Base-by-base conservation (phyloP, 2,888 invertebrate species). In the Amphipoea oculea region DNA sequence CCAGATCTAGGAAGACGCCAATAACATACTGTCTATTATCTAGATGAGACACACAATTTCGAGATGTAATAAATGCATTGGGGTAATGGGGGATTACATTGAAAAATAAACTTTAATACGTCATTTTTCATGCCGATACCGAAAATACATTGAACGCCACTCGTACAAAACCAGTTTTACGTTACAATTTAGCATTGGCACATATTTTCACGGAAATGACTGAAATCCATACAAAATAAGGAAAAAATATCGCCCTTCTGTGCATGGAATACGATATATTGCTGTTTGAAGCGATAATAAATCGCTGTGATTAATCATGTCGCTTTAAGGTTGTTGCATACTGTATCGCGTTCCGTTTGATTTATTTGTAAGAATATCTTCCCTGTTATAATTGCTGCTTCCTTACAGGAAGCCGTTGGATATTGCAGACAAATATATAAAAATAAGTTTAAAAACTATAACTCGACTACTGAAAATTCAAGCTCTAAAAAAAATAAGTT, bases 231-330 rank as follows among this genome's bases (percentile, higher is more conserved):
- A 29, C 60, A 62, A 62, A 62, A 78, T 76, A 78, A 11, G 17
- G 62, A 23, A 73, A 74, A 85, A 69, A 62, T 73, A 76, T 73
- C 45, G 62, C 48, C 14, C n/a, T 67, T 68, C 62, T 70, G 48
- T 42, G 68, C 70, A 51, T 60, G 66, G 73, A 67, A 65, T 54
- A 79, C 79, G 76, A 79, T 83, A 60, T 73, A 79, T 79, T 66
- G 79, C 60, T 76, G 67, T 83, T 83, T 67, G 80, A 73, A 71
- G 63, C 76, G 51, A 76, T 83, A 66, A 79, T 79, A 83, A 67
- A 83, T 83, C 40, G 84, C 73, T 29, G 84, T 51, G 48, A 83
- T 83, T 83, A 76, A 83, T 83, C 84, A 79, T 73, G 17, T 36
- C 23, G 63, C 63, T 77, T 36, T 78, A 65, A 45, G 76, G 17